Base-by-base conservation (phyloP, 2,888 invertebrate genomes). In the Tetragonisca angustula region DNA sequence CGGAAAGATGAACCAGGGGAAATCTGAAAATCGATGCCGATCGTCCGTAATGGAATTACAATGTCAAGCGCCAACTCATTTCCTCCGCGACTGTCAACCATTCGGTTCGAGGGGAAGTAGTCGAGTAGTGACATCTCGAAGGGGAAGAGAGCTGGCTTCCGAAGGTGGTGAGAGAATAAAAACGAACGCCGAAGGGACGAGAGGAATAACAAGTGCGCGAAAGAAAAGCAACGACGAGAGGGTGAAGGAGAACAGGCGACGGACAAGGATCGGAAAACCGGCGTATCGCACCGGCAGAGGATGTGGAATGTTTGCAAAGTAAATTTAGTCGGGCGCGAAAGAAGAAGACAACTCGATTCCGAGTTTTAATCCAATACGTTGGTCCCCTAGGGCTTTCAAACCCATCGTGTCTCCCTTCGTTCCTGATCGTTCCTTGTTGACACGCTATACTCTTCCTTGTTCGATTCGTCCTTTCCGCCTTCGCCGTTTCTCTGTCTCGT, bases 231-330 rank as follows among this genome's bases (percentile, higher is more conserved):
- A 52, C 11, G 9, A 43, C 4, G 4, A 13, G 15, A 32, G 36
- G 27, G 24, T 19, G 11, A 5, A 69, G 17, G 32, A 19, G 59
- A 43, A 54, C 24, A 32, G 5, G 9, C 15, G 4, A 15, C 13
- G 43, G 43, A 17, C 27, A 49, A 67, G 54, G 15, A 67, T 67
- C 3, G 73, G 43, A 49, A 56, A 17, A 56, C 19, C n/a, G 36
- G 52, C 15, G 54, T 71, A 82, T 75, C 79, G 64, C 49, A 64
- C 17, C 21, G 64, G 27, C 24, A 32, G 61, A 54, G 80, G 79
- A 92, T 91, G 90, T 91, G 90, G 88, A 91, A 92, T 92, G 92
- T 93, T 93, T 81, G 89, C 76, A 91, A 91, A 93, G 93, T 93
- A 93, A 93, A 92, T 93, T 92, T 92, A 88, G 86, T 85, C 85